Evolutionary conservation across 1,140 invertebrate genomes (phyloP).

Genomic region (Pseudomyrmex cubaensis): DNA sequence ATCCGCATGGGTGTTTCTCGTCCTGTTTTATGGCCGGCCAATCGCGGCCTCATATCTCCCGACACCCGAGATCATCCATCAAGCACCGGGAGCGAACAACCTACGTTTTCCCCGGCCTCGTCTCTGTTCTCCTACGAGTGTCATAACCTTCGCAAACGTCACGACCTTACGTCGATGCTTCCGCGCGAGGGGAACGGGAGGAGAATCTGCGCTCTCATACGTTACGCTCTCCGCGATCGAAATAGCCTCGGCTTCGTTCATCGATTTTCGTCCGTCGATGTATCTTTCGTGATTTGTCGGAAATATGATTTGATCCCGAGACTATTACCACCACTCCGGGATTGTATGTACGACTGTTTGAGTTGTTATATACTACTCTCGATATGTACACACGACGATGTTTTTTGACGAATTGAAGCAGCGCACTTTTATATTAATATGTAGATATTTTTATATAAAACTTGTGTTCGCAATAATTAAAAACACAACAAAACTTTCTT

Average conservation of each 20-base stretch:
- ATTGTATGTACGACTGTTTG: slow-evolving; percentile 46
- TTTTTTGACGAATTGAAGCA: not conserved
- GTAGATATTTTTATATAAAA: not conserved
- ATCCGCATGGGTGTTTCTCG: slow-evolving; percentile 62
- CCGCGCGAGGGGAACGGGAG: not conserved
- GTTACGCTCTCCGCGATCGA: slow-evolving; percentile 51
- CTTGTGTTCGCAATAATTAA: not conserved
- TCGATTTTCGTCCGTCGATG: slow-evolving; percentile 29
- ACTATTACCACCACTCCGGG: slow-evolving; percentile 46
- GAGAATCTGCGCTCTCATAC: slow-evolving; percentile 35
- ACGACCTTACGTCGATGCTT: slow-evolving; percentile 69
- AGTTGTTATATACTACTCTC: slow-evolving; percentile 26
- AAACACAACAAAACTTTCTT: not conserved
- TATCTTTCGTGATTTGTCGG: slow-evolving; percentile 40
- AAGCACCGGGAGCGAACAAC: slow-evolving; percentile 68
- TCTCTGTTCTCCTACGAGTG: slow-evolving; percentile 72
- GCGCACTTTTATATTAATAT: slow-evolving; percentile 1
- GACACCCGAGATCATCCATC: slow-evolving; percentile 68
- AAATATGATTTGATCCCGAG: slow-evolving; percentile 53
- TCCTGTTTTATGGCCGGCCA: slow-evolving; percentile 68
- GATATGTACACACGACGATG: too few relatives aligned
- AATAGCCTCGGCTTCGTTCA: slow-evolving; percentile 49
- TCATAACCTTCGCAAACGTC: slow-evolving; percentile 69
- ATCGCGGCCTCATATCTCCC: slow-evolving; percentile 71
- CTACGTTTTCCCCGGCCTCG: slow-evolving; percentile 67